Conservation (phyloP, 2,888 invertebrate genomes). For the Pharmacophagus antenor region DNA sequence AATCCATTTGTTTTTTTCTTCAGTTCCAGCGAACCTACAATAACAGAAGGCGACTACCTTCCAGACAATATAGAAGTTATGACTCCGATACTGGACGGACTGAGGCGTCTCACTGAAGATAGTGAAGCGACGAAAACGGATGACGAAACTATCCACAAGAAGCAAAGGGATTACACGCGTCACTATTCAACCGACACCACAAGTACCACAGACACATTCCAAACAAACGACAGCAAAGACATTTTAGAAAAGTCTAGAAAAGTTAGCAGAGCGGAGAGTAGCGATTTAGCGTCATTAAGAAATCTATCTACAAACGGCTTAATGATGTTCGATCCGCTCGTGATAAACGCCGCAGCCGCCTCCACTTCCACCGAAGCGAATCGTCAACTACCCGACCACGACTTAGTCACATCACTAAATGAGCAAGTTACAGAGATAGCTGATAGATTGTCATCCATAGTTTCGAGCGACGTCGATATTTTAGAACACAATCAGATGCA, state of each 20-base stretch:
- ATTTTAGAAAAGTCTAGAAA: conserved; percentile 53
- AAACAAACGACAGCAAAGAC: conserved; percentile 49
- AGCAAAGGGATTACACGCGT: conserved; percentile 39
- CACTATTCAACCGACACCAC: conserved; percentile 46
- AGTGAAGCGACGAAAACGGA: conserved; percentile 45
- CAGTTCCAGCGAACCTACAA: conserved; percentile 66
- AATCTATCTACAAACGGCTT: conserved; percentile 73
- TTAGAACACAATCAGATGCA: conserved; percentile 61
- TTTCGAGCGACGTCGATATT: conserved; percentile 58
- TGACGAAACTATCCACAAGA: conserved; percentile 36
- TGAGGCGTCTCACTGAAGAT: conserved; percentile 57
- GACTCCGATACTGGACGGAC: conserved; percentile 72
- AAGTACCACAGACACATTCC: conserved; percentile 64
- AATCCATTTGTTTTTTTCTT: conserved; percentile 26
- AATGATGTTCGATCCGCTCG: conserved; percentile 75
- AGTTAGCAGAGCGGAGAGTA: conserved; percentile 60
- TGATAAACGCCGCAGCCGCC: conserved; percentile 63
- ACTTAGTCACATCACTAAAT: conserved; percentile 71
- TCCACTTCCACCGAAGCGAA: conserved; percentile 54
- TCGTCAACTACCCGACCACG: conserved; percentile 67
- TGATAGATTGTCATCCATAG: conserved; percentile 70
- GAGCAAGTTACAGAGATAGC: conserved; percentile 77
- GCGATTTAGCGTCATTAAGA: conserved; percentile 62
- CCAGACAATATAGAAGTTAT: conserved; percentile 76
- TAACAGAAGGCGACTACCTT: conserved; percentile 69